Percentiles rank a stretch among this genome's conserved stretches.
phyloP scores from a whole-genome alignment of 2,113 vertebrate genomes.

The Maccullochella peelii region DNA sequence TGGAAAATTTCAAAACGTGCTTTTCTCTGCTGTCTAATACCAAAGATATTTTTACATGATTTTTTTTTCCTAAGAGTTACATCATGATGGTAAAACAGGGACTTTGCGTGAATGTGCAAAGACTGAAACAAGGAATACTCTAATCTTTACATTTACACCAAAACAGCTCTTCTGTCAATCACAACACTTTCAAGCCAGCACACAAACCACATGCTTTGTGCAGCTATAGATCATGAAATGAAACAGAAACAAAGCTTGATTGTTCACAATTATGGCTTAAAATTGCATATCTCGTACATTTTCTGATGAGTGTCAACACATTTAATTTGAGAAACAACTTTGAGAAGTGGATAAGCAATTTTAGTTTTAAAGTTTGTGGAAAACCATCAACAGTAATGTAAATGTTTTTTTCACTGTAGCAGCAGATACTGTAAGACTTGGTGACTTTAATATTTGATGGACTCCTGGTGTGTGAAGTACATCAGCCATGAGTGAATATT shows the following conservation, averaged over 20 bases:
- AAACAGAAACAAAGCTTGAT: not conserved
- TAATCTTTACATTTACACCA: not conserved
- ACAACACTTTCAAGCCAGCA: not conserved
- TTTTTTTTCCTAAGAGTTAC: not conserved
- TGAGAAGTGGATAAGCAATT: not conserved
- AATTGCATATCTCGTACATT: not conserved
- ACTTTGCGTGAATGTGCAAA: not conserved
- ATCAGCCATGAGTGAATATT: constrained; percentile 49
- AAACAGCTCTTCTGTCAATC: not conserved
- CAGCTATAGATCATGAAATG: not conserved
- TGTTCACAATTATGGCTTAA: not conserved
- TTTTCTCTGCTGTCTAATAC: not conserved
- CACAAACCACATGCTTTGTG: not conserved
- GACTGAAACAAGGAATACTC: not conserved
- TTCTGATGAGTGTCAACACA: not conserved
- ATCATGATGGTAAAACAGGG: not conserved
- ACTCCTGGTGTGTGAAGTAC: constrained; percentile 43
- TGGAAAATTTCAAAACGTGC: not conserved
- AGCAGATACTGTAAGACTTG: not conserved
- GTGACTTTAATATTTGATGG: constrained; percentile 49
- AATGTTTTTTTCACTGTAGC: not conserved
- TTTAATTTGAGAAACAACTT: constrained; percentile 1
- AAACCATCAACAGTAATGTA: not conserved
- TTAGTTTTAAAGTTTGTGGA: constrained; percentile 2
- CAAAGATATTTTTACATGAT: not conserved